Evolutionary conservation across 2,888 invertebrate species (phyloP).

Genomic region (Melinopterus prodromus): DNA sequence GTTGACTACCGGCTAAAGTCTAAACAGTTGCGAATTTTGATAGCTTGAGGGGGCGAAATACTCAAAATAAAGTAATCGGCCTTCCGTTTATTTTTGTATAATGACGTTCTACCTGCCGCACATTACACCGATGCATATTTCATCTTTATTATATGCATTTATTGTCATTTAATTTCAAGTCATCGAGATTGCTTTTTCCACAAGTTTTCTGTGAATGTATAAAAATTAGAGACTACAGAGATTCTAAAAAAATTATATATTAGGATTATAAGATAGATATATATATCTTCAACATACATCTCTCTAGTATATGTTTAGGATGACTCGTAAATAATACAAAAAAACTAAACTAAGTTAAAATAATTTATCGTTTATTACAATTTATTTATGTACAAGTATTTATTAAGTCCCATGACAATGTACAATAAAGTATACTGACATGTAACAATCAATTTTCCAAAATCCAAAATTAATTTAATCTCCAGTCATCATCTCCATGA

Average conservation of each 20-base stretch:
- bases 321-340: slow-evolving; percentile 10
- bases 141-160: no score
- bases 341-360: background rate
- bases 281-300: background rate
- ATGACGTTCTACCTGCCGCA: no score
- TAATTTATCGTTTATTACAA: slow-evolving; percentile 9
- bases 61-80: no score
- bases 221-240: background rate
- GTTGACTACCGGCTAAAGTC: background rate
- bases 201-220: background rate
- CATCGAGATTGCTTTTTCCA: background rate
- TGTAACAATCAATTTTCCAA: slow-evolving; percentile 15
- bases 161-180: no score
- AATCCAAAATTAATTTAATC: slow-evolving; percentile 65
- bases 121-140: no score
- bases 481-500: slow-evolving; percentile 96
- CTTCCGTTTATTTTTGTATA: no score
- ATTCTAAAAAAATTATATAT: background rate
- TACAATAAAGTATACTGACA: slow-evolving; percentile 19
- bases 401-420: slow-evolving; percentile 18
- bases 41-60: no score
- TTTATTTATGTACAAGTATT: slow-evolving; percentile 18
- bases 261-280: background rate
- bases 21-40: no score
- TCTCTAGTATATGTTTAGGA: slow-evolving; percentile 8